Evolutionary conservation across 2,888 invertebrate genomes (phyloP).

Genomic region (Acanthoscelides obtectus): DNA sequence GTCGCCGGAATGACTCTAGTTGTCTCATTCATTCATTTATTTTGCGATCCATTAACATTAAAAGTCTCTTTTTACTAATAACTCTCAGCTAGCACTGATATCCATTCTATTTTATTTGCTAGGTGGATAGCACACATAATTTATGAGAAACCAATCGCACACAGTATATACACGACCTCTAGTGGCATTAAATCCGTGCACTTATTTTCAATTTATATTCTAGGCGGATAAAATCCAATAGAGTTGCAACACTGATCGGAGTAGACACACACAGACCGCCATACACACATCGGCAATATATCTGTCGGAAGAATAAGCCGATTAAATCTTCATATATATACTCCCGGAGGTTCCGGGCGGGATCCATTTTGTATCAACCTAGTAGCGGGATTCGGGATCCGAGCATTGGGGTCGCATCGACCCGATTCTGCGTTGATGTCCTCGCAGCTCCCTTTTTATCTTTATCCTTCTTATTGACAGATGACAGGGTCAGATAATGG

Average conservation of each 20-base stretch:
- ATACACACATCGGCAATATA: background rate
- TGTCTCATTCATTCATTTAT: no score
- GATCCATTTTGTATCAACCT: background rate
- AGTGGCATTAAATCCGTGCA: background rate
- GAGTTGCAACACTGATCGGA: background rate
- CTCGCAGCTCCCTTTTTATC: background rate
- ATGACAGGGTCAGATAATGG: background rate
- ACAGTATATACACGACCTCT: background rate
- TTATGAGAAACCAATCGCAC: background rate
- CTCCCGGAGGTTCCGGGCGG: background rate
- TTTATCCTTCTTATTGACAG: background rate
- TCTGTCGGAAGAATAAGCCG: background rate
- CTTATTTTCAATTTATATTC: background rate
- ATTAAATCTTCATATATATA: background rate
- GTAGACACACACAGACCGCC: background rate
- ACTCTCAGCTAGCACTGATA: background rate
- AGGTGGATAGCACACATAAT: background rate
- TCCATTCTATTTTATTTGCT: background rate
- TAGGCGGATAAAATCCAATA: background rate
- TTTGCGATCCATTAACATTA: no score
- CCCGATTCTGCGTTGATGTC: background rate
- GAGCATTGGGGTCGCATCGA: background rate
- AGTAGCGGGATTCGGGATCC: background rate
- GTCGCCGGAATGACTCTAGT: no score
- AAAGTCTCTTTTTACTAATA: no score